phyloP scores from a whole-genome alignment of 2,888 invertebrate species.

The Eurois occulta region DNA sequence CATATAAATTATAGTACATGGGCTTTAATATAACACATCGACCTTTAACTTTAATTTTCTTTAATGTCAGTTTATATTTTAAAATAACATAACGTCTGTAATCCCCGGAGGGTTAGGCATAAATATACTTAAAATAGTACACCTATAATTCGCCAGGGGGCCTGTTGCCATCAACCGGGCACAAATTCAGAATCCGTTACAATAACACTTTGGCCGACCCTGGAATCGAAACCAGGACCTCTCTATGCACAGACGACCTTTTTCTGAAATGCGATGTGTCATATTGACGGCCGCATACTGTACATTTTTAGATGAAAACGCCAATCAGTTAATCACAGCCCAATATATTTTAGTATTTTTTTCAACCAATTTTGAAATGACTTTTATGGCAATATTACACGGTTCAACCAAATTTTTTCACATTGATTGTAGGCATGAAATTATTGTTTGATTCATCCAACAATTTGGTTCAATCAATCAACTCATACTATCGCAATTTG shows the following conservation, averaged over 20 bases:
- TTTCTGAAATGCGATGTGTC: not conserved
- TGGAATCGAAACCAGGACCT: not conserved
- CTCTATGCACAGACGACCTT: not conserved
- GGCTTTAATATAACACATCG: slow-evolving; percentile 3
- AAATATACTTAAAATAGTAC: not conserved
- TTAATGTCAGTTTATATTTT: not conserved
- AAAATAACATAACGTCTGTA: not conserved
- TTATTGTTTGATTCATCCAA: not conserved
- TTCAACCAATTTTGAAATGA: not conserved
- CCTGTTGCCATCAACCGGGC: not conserved
- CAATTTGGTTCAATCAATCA: slow-evolving; percentile 14
- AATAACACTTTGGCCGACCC: not conserved
- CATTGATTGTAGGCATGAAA: not conserved
- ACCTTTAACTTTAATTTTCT: not conserved
- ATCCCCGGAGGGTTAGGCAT: not conserved
- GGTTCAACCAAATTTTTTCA: not conserved
- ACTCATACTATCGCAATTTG: no score
- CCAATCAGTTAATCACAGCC: slow-evolving; percentile 24
- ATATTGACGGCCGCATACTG: not conserved
- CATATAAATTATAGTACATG: not conserved
- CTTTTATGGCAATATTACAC: not conserved
- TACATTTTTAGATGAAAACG: not conserved
- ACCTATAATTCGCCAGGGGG: not conserved
- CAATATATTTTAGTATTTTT: not conserved
- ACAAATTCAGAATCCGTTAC: not conserved